A percentile compares a stretch with the other conserved stretches of the same genome.
Conservation (phyloP, 2,113 vertebrate genomes). For the Anseranas semipalmata region DNA sequence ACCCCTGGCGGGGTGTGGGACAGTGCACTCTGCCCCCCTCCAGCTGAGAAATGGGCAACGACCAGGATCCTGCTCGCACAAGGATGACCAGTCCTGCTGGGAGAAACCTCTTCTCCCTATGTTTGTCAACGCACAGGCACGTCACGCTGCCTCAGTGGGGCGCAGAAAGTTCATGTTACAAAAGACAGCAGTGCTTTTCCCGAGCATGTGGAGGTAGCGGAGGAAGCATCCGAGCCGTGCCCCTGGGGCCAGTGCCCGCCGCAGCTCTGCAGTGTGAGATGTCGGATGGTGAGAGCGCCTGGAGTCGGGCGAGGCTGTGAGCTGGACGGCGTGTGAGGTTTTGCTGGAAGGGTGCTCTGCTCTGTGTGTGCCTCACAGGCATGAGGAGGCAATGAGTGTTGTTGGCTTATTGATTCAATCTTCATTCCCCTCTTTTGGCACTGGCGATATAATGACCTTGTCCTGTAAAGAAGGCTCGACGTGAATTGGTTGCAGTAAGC, state of each 20-base stretch:
- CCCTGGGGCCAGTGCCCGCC: background rate
- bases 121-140: accelerated
- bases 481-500: accelerated
- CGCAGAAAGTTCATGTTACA: background rate
- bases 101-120: background rate
- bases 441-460: background rate
- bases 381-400: background rate
- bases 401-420: background rate
- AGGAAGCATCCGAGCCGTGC: background rate
- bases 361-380: accelerated
- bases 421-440: background rate
- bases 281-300: background rate
- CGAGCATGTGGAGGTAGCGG: background rate
- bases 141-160: accelerated
- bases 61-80: accelerated
- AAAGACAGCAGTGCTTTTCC: background rate
- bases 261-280: background rate
- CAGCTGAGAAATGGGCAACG: background rate
- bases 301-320: background rate
- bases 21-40: accelerated
- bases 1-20: background rate
- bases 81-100: accelerated
- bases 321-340: background rate
- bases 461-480: conserved; percentile 18
- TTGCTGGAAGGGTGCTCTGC: background rate